Percentiles rank a stretch among this genome's conserved stretches.
phyloP scores from a whole-genome alignment of 2,113 vertebrate species.

The Dascyllus trimaculatus region DNA sequence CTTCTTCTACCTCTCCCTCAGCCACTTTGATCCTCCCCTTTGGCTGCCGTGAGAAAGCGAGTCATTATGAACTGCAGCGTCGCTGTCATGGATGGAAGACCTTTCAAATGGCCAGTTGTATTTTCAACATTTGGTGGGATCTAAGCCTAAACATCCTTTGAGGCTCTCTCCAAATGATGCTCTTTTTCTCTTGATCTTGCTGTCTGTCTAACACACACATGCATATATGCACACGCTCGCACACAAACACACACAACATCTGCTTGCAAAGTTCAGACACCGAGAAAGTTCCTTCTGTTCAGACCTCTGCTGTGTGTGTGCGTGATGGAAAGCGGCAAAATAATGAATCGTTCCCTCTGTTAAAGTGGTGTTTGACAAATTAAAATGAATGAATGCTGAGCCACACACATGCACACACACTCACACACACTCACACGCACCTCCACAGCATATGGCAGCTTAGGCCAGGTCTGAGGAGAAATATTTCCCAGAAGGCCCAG shows the following conservation, averaged over 20 bases:
- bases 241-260: constrained; percentile 69
- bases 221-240: background rate
- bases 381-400: constrained; percentile 67
- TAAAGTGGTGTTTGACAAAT: constrained; percentile 75
- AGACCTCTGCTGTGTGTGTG: constrained; percentile 45
- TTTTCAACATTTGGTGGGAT: constrained; percentile 52
- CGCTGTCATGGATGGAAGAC: constrained; percentile 34
- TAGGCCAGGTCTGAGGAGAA: constrained; percentile 40
- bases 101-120: constrained; percentile 53
- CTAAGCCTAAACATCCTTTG: constrained; percentile 40
- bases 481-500: constrained; percentile 53
- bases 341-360: constrained; percentile 70
- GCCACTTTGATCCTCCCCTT: constrained; percentile 64
- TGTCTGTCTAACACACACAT: constrained; percentile 27
- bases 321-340: constrained; percentile 37
- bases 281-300: constrained; percentile 77
- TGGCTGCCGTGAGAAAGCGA: constrained; percentile 61
- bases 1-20: constrained; percentile 40
- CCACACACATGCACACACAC: constrained; percentile 33
- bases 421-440: constrained; percentile 7
- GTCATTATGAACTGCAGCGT: constrained; percentile 47
- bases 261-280: constrained; percentile 70
- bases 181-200: constrained; percentile 44
- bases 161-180: constrained; percentile 49
- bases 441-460: constrained; percentile 60